phyloP scores from a whole-genome alignment of 2,113 vertebrate species.

The Glaucidium brasilianum region DNA sequence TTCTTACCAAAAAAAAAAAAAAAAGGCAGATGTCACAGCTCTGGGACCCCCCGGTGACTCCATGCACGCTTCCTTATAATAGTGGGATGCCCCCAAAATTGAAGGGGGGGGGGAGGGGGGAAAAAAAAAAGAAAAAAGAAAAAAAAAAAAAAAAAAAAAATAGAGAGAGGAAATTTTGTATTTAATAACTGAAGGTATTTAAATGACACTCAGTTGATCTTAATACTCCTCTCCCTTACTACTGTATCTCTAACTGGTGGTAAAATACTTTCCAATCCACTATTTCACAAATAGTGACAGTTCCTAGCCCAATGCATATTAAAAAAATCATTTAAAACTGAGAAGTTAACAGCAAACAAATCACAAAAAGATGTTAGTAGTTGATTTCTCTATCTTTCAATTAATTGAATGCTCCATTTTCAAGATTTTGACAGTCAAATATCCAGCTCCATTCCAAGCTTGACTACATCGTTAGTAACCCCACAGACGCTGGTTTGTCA shows the following conservation, averaged over 20 bases:
- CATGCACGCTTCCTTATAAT: too few relatives aligned
- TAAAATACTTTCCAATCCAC: not conserved
- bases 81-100: too few relatives aligned
- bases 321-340: not conserved
- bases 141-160: too few relatives aligned
- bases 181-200: not conserved
- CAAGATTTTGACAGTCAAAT: not conserved
- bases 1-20: too few relatives aligned
- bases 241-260: not conserved
- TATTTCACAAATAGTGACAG: not conserved
- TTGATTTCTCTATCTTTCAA: not conserved
- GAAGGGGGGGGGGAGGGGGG: too few relatives aligned
- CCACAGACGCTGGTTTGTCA: not conserved
- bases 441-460: not conserved
- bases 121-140: too few relatives aligned
- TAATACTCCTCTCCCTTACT: not conserved
- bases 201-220: not conserved
- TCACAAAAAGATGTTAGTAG: not conserved
- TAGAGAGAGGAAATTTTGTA: not conserved
- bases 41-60: too few relatives aligned
- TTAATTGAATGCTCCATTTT: not conserved
- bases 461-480: not conserved
- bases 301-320: not conserved
- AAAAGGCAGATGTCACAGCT: too few relatives aligned
- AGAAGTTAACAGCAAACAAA: not conserved